phyloP scores from a whole-genome alignment of 2,797 vertebrate genomes.

The Linurgus olivaceus region DNA sequence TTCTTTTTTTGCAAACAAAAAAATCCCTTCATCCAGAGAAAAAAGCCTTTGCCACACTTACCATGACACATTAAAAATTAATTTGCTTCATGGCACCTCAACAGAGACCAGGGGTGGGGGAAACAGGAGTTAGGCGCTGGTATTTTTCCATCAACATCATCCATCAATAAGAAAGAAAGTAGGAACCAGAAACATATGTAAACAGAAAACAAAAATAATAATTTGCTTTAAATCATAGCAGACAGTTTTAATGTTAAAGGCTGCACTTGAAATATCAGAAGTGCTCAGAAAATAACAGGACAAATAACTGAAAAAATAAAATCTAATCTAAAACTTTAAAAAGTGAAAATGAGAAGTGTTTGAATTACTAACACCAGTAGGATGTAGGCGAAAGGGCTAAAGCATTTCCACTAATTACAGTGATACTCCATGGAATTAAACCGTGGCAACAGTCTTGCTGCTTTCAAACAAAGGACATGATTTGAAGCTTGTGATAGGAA shows the following conservation, averaged over 20 bases:
- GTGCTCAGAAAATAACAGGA: neutral
- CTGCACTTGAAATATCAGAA: neutral
- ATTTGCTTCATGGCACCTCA: neutral
- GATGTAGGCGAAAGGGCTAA: neutral
- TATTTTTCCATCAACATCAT: neutral
- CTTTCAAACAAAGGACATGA: neutral
- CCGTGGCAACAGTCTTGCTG: neutral
- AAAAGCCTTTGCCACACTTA: neutral
- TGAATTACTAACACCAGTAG: neutral
- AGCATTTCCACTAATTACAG: neutral
- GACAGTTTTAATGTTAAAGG: neutral
- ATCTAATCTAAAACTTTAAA: neutral
- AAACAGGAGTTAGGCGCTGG: neutral
- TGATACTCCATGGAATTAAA: neutral
- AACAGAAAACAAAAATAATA: neutral
- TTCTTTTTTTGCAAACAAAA: neutral
- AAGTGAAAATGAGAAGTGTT: neutral
- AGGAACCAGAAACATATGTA: neutral
- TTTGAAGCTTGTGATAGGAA: neutral
- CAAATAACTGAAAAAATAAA: neutral
- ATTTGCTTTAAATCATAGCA: neutral
- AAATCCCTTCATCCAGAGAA: neutral
- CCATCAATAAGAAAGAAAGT: neutral
- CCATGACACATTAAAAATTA: neutral
- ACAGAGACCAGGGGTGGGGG: neutral